Percentiles rank a stretch among this genome's conserved stretches.
phyloP scores from a whole-genome alignment of 23 tunicate genomes.

The Oikopleura albicans region DNA sequence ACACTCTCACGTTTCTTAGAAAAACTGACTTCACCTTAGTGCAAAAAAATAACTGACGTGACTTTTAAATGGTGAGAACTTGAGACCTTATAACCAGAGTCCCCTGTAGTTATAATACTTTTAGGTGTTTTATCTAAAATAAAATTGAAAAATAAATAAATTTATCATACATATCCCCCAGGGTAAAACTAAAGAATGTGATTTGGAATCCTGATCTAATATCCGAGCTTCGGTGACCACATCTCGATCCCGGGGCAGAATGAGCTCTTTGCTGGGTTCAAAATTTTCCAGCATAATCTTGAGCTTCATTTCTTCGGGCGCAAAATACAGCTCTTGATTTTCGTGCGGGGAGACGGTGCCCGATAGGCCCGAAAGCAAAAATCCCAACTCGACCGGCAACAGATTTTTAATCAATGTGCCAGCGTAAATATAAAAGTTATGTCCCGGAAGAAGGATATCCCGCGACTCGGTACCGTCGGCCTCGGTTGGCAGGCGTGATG shows the following conservation, averaged over 20 bases:
- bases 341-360: neutral
- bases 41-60: too few species aligned
- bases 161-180: too few species aligned
- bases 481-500: neutral
- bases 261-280: conserved; percentile 44
- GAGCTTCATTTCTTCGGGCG: neutral
- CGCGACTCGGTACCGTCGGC: neutral
- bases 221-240: neutral
- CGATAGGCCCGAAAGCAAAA: neutral
- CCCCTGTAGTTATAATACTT: too few species aligned
- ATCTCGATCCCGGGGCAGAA: conserved; percentile 25
- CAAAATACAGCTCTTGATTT: neutral
- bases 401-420: neutral
- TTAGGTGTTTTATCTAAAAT: too few species aligned
- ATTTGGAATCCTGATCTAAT: too few species aligned
- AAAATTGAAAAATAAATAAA: too few species aligned
- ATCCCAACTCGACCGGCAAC: neutral
- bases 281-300: conserved; percentile 47
- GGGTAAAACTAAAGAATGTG: too few species aligned
- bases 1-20: too few species aligned
- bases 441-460: neutral
- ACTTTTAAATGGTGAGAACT: too few species aligned
- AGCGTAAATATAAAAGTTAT: neutral
- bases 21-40: too few species aligned
- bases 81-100: too few species aligned